Evolutionary conservation across 2,888 invertebrate genomes (phyloP).

Genomic region (Corythucha ciliata): DNA sequence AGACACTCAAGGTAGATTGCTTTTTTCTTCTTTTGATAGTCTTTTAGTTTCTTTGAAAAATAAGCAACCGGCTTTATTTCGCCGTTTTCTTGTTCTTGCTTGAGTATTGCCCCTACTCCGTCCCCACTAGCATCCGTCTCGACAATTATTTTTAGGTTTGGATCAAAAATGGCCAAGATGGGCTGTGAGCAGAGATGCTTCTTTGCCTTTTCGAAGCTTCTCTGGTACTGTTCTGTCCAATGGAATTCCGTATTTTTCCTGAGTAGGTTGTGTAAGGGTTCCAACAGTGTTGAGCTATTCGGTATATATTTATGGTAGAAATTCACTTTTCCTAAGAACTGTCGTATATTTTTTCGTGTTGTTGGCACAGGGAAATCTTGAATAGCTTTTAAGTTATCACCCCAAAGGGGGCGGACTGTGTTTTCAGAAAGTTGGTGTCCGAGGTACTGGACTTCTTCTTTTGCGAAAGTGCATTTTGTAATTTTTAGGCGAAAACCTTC

Average conservation of each 20-base stretch:
- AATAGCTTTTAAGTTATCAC: constrained; percentile 20
- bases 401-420: constrained; percentile 14
- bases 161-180: constrained; percentile 35
- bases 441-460: constrained; percentile 20
- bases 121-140: constrained; percentile 35
- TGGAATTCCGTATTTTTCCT: constrained; percentile 14
- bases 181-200: constrained; percentile 33
- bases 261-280: constrained; percentile 22
- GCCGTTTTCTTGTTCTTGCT: constrained; percentile 27
- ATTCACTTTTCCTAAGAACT: constrained; percentile 18
- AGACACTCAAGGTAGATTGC: constrained; percentile 23
- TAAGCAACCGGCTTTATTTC: constrained; percentile 20
- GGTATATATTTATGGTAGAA: constrained; percentile 16
- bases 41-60: constrained; percentile 4
- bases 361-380: constrained; percentile 16
- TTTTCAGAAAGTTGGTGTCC: constrained; percentile 22
- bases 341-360: constrained; percentile 13
- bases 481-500: constrained; percentile 26
- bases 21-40: constrained; percentile 23
- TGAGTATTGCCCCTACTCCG: constrained; percentile 34
- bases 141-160: constrained; percentile 33
- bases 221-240: constrained; percentile 19
- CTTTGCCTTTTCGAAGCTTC: constrained; percentile 15
- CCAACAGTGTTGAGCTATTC: constrained; percentile 9
- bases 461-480: constrained; percentile 25